phyloP scores from a whole-genome alignment of 1,140 invertebrate species.

The Drosophila rufa region DNA sequence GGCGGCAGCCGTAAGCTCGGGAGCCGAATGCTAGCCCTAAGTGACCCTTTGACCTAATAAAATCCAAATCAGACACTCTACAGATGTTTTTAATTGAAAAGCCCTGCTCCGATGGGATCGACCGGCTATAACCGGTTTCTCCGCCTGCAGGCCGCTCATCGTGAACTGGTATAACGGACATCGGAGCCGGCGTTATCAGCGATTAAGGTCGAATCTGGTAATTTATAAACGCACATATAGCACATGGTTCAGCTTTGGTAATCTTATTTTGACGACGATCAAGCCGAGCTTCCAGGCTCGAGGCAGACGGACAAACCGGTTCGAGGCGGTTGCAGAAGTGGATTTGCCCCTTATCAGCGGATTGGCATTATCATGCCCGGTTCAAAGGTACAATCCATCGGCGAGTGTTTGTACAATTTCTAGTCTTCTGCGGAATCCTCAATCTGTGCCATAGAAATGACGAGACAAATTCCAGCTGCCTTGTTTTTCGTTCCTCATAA shows the following conservation, averaged over 20 bases:
- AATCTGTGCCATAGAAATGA: slow-evolving; percentile 64
- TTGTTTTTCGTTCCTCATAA: slow-evolving; percentile 20
- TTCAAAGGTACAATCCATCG: slow-evolving; percentile 68
- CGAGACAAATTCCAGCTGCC: slow-evolving; percentile 28
- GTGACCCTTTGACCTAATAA: slow-evolving; percentile 28
- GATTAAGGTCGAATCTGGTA: slow-evolving; percentile 73
- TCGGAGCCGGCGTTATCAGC: slow-evolving; percentile 59
- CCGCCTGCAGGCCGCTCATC: slow-evolving; percentile 30
- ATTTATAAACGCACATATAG: slow-evolving; percentile 61
- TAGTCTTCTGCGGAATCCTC: slow-evolving; percentile 47
- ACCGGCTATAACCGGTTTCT: slow-evolving; percentile 47
- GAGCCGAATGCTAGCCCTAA: slow-evolving; percentile 13
- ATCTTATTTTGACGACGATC: slow-evolving; percentile 45
- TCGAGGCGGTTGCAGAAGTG: slow-evolving; percentile 61
- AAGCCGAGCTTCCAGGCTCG: slow-evolving; percentile 34
- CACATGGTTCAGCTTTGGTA: slow-evolving; percentile 70
- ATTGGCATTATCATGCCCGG: slow-evolving; percentile 59
- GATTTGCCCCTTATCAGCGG: slow-evolving; percentile 61
- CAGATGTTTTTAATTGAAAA: slow-evolving; percentile 61
- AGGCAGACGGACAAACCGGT: slow-evolving; percentile 51
- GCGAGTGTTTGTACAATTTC: slow-evolving; percentile 44
- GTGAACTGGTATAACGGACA: slow-evolving; percentile 59
- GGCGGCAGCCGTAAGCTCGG: slow-evolving; percentile 3
- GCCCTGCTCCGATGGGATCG: neutral
- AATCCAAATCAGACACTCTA: slow-evolving; percentile 14